Percentiles rank a stretch among this genome's conserved stretches.
Conservation (phyloP, 64 coral and sea anemone species). For the Stichodactyla helianthus region DNA sequence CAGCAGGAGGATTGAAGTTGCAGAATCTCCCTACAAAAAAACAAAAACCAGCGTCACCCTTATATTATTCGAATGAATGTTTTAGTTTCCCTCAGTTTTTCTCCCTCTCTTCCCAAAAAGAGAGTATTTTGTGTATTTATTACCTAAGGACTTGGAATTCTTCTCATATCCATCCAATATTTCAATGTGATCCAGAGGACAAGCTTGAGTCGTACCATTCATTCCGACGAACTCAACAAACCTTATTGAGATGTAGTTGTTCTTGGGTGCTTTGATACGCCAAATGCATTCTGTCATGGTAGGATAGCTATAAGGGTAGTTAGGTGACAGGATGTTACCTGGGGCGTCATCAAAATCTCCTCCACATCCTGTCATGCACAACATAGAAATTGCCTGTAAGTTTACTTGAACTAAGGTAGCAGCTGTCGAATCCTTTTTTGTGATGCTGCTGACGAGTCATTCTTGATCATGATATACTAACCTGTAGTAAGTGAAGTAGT, state of each 20-base stretch:
- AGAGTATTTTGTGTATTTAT: not conserved
- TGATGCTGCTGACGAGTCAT: not conserved
- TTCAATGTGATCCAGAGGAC: slow-evolving; percentile 58
- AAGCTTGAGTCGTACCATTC: slow-evolving; percentile 50
- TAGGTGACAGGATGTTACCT: slow-evolving; percentile 57
- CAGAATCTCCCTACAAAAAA: slow-evolving; percentile 49
- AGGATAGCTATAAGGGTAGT: slow-evolving; percentile 66
- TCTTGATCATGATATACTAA: not conserved
- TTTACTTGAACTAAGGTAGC: too few species aligned
- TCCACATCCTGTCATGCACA: slow-evolving; percentile 65
- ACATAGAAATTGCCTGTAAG: not conserved
- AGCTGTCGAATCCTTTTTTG: too few species aligned
- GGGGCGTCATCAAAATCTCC: slow-evolving; percentile 35
- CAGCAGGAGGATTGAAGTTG: slow-evolving; percentile 40
- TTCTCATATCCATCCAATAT: slow-evolving; percentile 59
- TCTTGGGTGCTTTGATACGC: slow-evolving; percentile 55
- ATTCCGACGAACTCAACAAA: slow-evolving; percentile 68
- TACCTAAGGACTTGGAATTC: slow-evolving; percentile 45
- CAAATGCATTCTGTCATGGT: slow-evolving; percentile 66
- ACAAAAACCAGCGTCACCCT: not conserved
- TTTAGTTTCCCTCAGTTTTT: too few species aligned
- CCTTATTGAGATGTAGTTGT: slow-evolving; percentile 69
- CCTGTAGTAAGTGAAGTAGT: slow-evolving; percentile 71
- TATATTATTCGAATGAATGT: too few species aligned
- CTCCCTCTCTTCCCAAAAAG: too few species aligned